A percentile compares a stretch with the other conserved stretches of the same genome.
Conservation (phyloP, 2,113 vertebrate species). For the Perca fluviatilis region DNA sequence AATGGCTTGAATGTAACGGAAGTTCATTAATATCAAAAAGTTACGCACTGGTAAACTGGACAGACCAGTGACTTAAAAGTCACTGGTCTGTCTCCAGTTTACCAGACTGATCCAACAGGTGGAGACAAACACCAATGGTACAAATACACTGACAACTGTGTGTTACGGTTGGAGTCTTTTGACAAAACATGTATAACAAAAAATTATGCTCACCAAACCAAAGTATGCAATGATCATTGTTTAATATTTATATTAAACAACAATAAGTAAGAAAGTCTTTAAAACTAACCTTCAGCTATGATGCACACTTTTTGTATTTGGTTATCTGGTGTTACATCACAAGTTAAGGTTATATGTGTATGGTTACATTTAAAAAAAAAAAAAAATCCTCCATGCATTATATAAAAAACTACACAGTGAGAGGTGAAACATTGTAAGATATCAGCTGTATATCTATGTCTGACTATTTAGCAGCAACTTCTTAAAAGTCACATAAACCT, state of each 20-base stretch:
- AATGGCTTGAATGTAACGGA: no score
- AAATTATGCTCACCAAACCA: not conserved
- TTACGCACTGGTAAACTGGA: no score
- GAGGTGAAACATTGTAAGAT: not conserved
- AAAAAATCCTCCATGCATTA: not conserved
- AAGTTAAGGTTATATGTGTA: not conserved
- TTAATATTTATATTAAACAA: slow-evolving; percentile 4
- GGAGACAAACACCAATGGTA: slow-evolving; percentile 26
- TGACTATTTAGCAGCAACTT: not conserved
- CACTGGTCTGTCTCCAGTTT: no score
- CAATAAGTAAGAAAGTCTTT: not conserved
- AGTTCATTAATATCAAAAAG: no score
- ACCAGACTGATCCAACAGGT: slow-evolving; percentile 5
- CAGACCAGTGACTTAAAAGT: no score
- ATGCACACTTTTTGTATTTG: not conserved
- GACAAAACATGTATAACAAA: not conserved
- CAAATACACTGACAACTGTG: not conserved
- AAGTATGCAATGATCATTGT: not conserved
- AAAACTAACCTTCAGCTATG: not conserved
- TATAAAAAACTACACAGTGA: not conserved
- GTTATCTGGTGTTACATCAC: not conserved
- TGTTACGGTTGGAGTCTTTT: not conserved
- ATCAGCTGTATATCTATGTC: not conserved
- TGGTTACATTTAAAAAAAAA: not conserved
- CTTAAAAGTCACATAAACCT: not conserved